These are phyloP conservation scores for Pipra filicauda DNA, from an alignment of 2,113 vertebrate species.

Conservation along the genomic window DNA sequence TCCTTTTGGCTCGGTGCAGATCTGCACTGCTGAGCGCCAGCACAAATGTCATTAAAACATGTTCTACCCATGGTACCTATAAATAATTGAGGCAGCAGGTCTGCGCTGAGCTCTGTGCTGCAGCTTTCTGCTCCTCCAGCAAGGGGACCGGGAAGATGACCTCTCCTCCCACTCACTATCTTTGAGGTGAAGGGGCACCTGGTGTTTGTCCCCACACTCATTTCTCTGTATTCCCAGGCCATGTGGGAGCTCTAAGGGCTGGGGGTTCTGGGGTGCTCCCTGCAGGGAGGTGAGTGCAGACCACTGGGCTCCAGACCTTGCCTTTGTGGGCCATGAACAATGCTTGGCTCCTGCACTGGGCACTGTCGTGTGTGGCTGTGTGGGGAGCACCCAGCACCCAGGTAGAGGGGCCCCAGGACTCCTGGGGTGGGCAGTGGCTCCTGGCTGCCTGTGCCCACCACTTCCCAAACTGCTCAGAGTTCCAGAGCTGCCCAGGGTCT, in stretches of 20 bases:
- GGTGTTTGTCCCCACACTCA: fast-evolving
- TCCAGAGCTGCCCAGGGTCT: not conserved
- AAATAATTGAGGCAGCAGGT: conserved; percentile 57
- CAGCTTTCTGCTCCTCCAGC: not conserved
- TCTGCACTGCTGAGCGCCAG: conserved; percentile 20
- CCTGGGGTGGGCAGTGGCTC: not conserved
- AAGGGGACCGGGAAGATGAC: not conserved
- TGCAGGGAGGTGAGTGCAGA: not conserved
- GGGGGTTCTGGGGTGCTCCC: not conserved
- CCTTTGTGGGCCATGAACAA: not conserved
- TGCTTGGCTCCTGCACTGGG: not conserved
- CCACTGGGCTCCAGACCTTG: fast-evolving
- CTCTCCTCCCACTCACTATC: not conserved
- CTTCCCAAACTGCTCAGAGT: not conserved
- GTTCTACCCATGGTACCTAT: conserved; percentile 55
- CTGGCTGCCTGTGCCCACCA: not conserved
- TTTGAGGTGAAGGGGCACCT: not conserved
- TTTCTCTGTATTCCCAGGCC: not conserved
- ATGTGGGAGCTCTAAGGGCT: not conserved
- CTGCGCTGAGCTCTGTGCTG: not conserved
- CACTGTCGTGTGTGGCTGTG: fast-evolving
- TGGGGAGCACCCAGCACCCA: not conserved
- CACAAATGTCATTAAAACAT: conserved; percentile 54
- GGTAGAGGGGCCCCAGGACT: not conserved
- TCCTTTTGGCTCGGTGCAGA: conserved; percentile 1